Base-by-base conservation (phyloP, 2,888 invertebrate species). In the Hetaerina titia region DNA sequence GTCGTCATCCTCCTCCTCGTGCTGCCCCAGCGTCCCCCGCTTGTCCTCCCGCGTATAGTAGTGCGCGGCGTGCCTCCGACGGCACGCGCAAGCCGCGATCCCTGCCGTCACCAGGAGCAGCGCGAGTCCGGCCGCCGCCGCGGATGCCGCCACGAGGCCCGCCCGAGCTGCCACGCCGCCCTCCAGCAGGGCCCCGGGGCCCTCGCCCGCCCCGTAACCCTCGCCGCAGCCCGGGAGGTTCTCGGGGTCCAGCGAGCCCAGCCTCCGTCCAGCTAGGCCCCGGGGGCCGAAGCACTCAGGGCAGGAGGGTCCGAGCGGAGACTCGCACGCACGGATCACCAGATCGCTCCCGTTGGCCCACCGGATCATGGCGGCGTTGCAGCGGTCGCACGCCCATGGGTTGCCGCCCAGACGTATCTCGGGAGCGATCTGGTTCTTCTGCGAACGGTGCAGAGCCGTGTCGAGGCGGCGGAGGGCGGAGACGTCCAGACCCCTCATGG, bases 41-140 rank as follows among this genome's bases (percentile, higher is more conserved):
- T 98, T 98, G 96, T 98, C 98, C 96, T 98, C 98, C 96, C 98
- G 98, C 17, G 98, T 98, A 96, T 98, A 98, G 96, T 98, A 98
- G 90, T 98, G 97, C 8, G 98, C 98, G 8, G 98, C 98, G 95
- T 98, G 98, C 89, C 98, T 97, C 96, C 98, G 98, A 96, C 98
- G 98, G 96, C 97, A 97, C 94, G 98, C 97, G 4, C 97, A 97
- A 45, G 96, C 96, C 0, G 97, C 96, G 25, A 97, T 96, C 17
- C 97, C 97, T 95, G 97, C 96, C 60, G 97, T 97, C 89, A 97
- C 96, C 74, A 97, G 96, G 31, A 97, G 96, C 95, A 97, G 97
- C 1, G 98, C 97, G 74, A 97, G 97, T 0, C 97, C 98, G 7
- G 98, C 97, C 74, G 97, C 97, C 0, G 97, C 98, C 5, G 98